Evolutionary conservation across 2,888 invertebrate species (phyloP), one percentile per base, ranked within the genome.

Genomic region (Hetaerina titia): DNA sequence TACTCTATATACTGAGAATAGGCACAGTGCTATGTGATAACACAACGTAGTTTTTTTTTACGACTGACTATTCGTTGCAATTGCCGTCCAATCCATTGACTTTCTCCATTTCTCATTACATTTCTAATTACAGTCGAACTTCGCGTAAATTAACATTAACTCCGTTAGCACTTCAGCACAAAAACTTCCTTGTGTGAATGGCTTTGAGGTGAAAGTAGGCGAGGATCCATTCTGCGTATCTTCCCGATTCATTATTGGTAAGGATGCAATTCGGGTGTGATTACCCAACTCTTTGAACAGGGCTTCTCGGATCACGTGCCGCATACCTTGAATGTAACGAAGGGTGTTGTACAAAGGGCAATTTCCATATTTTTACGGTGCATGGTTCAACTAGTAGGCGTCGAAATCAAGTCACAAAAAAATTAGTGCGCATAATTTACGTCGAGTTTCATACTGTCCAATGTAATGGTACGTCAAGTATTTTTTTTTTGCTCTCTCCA

Each of bases 191-290:
- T 64, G 45, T 31, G 11, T 31, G 63, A 90, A 5, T 15, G 60
- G 56, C 64, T 45, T 56, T n/a, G n/a, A 56, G 92, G 92, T 92
- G 92, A 92, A 92, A 92, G 92, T 92, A 74, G 69, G 92, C 22
- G 92, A 92, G 69, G 92, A 64, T 56, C 56, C n/a, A 13, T 92
- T 90, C 69, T 19, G 31, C n/a, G 60, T 19, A 63, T 90, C 90
- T 56, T 69, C 45, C 22, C 92, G 60, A 69, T 69, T 69, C 69
- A n/a, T 69, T 57, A 56, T 57, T 15, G 7, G 1, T 60, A 63
- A 63, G 19, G n/a, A 25, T 89, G n/a, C 58, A 2, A 89, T 89
- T n/a, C 25, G 31, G 22, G 60, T 25, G 1, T 90, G 31, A 15
- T 89, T 58, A 57, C 19, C 89, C 89, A 56, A 57, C 17, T 17